Conservation (phyloP, 2,113 vertebrate genomes). For the Ahaetulla prasina region DNA sequence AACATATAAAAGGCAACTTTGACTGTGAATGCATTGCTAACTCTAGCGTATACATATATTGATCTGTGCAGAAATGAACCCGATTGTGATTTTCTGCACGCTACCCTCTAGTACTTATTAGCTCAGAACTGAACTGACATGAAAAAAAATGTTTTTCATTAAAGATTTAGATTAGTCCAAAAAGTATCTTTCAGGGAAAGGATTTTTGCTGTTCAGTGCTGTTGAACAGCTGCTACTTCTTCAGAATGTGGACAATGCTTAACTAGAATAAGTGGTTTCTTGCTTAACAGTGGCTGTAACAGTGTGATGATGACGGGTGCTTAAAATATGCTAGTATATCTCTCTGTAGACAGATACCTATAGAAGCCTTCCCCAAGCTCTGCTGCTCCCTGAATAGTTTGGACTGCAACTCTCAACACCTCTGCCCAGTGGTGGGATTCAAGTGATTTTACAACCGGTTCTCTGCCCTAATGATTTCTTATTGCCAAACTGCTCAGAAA, state of each 20-base stretch:
- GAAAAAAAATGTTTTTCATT: not conserved
- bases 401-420: not conserved
- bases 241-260: not conserved
- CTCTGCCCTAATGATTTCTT: no score
- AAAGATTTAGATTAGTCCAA: not conserved
- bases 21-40: not conserved
- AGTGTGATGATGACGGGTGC: not conserved
- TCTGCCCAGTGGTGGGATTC: no score
- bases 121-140: not conserved
- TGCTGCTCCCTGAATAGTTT: not conserved
- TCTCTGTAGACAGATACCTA: not conserved
- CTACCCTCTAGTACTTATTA: not conserved
- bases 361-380: not conserved
- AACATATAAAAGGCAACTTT: not conserved
- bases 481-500: no score
- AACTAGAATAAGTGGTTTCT: not conserved
- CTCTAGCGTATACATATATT: not conserved
- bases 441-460: no score
- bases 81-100: not conserved
- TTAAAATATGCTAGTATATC: not conserved
- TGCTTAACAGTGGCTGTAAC: not conserved
- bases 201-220: not conserved
- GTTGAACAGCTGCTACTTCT: not conserved
- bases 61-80: not conserved
- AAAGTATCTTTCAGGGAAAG: not conserved